phyloP scores from a whole-genome alignment of 92 coral and sea anemone genomes.

The Blastomussa wellsi region DNA sequence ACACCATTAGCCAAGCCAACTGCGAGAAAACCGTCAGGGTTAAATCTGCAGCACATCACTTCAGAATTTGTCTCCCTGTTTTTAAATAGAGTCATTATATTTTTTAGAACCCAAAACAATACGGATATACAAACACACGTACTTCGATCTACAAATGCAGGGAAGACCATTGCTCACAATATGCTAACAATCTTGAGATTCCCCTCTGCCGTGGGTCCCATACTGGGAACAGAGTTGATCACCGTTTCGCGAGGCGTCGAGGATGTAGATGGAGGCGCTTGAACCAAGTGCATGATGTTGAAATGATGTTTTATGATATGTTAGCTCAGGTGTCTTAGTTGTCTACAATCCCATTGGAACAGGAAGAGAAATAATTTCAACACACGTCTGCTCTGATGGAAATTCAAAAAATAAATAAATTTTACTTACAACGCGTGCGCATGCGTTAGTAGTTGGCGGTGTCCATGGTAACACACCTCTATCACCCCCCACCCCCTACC shows the following conservation, averaged over 20 bases:
- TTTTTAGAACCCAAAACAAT: constrained; percentile 1
- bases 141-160: neutral
- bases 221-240: constrained; percentile 31
- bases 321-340: constrained; percentile 32
- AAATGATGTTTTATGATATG: constrained; percentile 18
- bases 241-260: constrained; percentile 76
- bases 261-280: constrained; percentile 75
- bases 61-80: constrained; percentile 89
- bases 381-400: neutral
- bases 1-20: constrained; percentile 91
- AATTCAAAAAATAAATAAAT: neutral
- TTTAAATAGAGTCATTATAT: neutral
- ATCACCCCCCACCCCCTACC: too few species aligned
- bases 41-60: constrained; percentile 98
- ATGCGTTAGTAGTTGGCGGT: neutral
- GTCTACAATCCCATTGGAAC: constrained; percentile 39
- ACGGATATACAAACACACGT: neutral
- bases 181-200: constrained; percentile 69
- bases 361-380: neutral
- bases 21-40: constrained; percentile 79
- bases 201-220: constrained; percentile 84
- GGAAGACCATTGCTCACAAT: constrained; percentile 51
- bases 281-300: constrained; percentile 86
- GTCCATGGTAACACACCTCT: constrained; percentile 20
- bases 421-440: constrained; percentile 10